Evolutionary conservation across 2,888 invertebrate genomes (phyloP), one percentile per base, ranked within the genome.

Genomic region (Troglohyphantes excavatus): DNA sequence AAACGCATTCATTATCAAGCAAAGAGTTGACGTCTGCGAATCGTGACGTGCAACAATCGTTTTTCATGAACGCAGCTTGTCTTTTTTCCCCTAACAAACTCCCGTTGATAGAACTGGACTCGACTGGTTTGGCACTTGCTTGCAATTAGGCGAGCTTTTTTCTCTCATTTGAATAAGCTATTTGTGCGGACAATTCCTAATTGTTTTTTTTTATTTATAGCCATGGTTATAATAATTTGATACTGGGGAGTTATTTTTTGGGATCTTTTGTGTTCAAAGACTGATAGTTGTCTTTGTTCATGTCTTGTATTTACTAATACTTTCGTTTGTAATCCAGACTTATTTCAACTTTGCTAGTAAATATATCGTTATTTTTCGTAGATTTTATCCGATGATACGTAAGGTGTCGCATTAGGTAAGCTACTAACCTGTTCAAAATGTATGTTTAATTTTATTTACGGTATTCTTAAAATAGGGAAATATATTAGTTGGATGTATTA

Each of bases 81-180:
- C 76, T 63, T 39, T 39, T 21, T 21, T 21, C 27, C 59, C 76
- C 13, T 33, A 75, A 78, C 33, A 78, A 78, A 29, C 26, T 13
- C 13, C 26, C 17, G 39, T 63, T 53, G 63, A 72, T 26, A 39
- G 72, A 43, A 23, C 26, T 6, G 72, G 26, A 23, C 19, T 33
- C 46, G 11, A 72, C 68, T 26, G 46, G 39, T 76, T 61, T 78
- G 76, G 76, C 76, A 43, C 43, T 61, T 63, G 63, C 17, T 63
- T 65, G 21, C 63, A 76, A 76, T 78, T 63, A 78, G n/a, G 17
- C 13, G 29, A 39, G 70, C 21, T 39, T 6, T 70, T 2, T 7
- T 17, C 21, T 23, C 46, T 23, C n/a, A 46, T 23, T 72, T 72
- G 23, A 26, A 72, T 72, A 23, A 23, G 26, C 26, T 29, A 46